Base-by-base conservation (phyloP, 92 coral and sea anemone genomes). In the Phenganax subtilis region DNA sequence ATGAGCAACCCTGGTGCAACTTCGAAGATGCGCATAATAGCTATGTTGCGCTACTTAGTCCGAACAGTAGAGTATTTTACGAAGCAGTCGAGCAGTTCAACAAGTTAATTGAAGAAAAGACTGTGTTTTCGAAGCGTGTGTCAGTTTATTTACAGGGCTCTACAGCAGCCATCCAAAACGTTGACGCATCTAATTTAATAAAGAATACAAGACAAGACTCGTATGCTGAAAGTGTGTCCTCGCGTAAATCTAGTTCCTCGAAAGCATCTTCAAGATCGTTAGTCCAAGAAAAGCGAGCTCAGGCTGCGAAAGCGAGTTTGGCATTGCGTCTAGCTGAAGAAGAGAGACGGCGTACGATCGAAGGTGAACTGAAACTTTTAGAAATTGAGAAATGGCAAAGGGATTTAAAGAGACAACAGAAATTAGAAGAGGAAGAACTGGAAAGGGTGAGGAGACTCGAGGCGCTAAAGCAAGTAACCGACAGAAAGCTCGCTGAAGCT, bases 401-500 rank as follows among this genome's bases (percentile, higher is more conserved):
- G 44, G 76, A 72, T 7, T n/a, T 76, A 27, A n/a, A 8, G 9
- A 76, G 6, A 28, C 67, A 76, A 76, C 81, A 60, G 28, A 60
- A 54, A 55, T 44, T 55, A 14, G 68, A 75, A 51, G 60, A 76
- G 25, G 81, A 76, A 76, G 81, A 76, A 55, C 66, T 76, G n/a
- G n/a, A n/a, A n/a, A n/a, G n/a, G n/a, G n/a, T n/a, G n/a, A n/a
- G n/a, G n/a, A n/a, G n/a, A n/a, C n/a, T n/a, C n/a, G n/a, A n/a
- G n/a, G n/a, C n/a, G n/a, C 47, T 65, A 37, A 76, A 52, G 55
- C 54, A 69, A 3, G 71, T 57, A 78, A 71, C 55, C 11, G 71
- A 76, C 29, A 29, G 25, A 62, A 57, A 65, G 72, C 84, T 85
- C 15, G 84, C 87, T 59, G 84, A 85, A 78, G 84, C 87, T 17